Percentiles rank a stretch among this genome's conserved stretches.
Evolutionary conservation across 2,888 invertebrate genomes (phyloP).

Genomic region (Lysandra coridon): DNA sequence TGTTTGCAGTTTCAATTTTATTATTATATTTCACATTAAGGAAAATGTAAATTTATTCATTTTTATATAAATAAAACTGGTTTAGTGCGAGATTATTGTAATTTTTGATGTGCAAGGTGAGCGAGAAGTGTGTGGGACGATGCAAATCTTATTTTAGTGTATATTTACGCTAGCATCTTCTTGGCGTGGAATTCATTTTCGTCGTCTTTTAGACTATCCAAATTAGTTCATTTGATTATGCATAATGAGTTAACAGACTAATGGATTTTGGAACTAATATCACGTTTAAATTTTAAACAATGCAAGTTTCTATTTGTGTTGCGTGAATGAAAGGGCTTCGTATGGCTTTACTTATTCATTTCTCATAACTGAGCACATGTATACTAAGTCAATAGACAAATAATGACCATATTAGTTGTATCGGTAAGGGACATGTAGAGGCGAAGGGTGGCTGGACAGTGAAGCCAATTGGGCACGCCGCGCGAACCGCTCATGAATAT

Average conservation of each 20-base stretch:
- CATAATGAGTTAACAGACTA: no score
- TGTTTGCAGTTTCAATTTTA: background rate
- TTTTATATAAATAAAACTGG: background rate
- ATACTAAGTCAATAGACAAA: background rate
- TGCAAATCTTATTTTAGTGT: background rate
- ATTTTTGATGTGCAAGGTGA: constrained; percentile 30
- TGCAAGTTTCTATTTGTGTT: background rate
- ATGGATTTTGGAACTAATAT: no score
- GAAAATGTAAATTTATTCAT: background rate
- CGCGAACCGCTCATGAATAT: background rate
- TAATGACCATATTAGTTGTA: background rate
- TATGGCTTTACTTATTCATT: background rate
- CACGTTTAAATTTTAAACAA: background rate
- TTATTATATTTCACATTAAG: background rate
- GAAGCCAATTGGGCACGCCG: background rate
- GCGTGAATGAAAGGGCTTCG: background rate
- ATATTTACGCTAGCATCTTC: background rate
- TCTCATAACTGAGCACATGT: background rate
- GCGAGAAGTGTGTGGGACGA: background rate
- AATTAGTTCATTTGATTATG: no score
- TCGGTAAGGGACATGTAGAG: background rate
- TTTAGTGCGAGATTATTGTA: background rate
- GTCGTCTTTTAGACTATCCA: no score
- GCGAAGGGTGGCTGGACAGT: background rate
- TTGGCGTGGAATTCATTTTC: no score